Evolutionary conservation across 2,113 vertebrate species (phyloP).

Genomic region (Clupea harengus): DNA sequence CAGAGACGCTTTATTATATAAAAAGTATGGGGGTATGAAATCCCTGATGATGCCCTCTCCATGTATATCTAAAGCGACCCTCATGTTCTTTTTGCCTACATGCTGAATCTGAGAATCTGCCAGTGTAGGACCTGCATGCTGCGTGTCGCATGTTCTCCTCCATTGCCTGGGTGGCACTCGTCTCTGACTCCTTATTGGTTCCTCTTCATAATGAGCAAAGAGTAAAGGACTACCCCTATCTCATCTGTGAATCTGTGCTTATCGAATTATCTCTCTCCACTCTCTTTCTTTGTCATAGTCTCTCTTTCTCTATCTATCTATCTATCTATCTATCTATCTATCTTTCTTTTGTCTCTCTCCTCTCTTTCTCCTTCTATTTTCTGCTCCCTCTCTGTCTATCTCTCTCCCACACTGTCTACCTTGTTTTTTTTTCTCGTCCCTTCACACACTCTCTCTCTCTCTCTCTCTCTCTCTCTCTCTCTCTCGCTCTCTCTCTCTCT

Average conservation of each 20-base stretch:
- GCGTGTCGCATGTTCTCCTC: background rate
- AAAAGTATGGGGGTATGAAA: too few species aligned
- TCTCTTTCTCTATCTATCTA: background rate
- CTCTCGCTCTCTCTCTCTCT: background rate
- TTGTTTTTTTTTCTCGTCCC: background rate
- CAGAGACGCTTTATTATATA: background rate
- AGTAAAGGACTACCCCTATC: background rate
- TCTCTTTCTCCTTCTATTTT: background rate
- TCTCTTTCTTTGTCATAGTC: background rate
- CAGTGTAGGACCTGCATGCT: background rate
- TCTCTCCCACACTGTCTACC: background rate
- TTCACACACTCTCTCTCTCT: background rate
- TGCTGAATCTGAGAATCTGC: too few species aligned
- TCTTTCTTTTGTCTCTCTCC: background rate
- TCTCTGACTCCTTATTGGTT: background rate
- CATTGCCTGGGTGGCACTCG: background rate
- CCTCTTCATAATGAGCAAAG: background rate
- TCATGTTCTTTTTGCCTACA: too few species aligned
- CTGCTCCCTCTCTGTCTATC: background rate
- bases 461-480: background rate
- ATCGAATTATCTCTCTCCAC: background rate
- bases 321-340: background rate
- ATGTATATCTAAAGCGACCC: too few species aligned
- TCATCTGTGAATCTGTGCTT: background rate
- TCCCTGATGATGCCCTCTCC: too few species aligned